These are phyloP conservation scores for Drosophila stalkeri DNA, from an alignment of 2,888 invertebrate species.

Conservation along the genomic window DNA sequence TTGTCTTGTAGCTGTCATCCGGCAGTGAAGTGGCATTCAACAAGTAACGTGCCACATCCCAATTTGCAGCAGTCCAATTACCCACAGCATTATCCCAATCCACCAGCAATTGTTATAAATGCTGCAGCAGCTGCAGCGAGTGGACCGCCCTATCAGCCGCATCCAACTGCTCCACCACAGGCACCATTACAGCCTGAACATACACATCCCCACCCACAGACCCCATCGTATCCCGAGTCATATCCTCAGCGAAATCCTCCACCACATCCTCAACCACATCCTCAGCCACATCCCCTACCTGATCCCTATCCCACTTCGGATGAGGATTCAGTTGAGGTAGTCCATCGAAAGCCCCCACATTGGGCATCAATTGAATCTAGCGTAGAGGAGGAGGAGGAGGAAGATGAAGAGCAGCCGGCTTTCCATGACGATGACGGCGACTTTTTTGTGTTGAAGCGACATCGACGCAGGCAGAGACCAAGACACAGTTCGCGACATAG, in stretches of 20 bases:
- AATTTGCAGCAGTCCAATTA: conserved; percentile 30
- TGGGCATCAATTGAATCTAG: conserved; percentile 21
- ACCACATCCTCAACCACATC: background rate
- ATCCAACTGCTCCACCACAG: conserved; percentile 22
- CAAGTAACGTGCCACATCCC: conserved; percentile 22
- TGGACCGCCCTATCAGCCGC: conserved; percentile 41
- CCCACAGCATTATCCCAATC: conserved; percentile 31
- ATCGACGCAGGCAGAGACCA: conserved; percentile 48
- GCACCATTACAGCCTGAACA: background rate
- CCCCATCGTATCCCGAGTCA: background rate
- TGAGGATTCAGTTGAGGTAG: conserved; percentile 41
- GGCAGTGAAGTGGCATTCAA: conserved; percentile 49
- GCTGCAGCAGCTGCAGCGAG: conserved; percentile 80
- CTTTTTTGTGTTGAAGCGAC: conserved; percentile 78
- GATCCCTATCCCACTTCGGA: conserved; percentile 19
- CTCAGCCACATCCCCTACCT: background rate
- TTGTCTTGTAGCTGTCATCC: conserved; percentile 61
- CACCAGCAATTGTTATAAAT: conserved; percentile 79
- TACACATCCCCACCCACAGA: conserved; percentile 7
- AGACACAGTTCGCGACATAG: conserved; percentile 6
- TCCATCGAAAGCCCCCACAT: conserved; percentile 38
- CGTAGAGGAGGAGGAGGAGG: conserved; percentile 35
- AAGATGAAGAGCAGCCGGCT: conserved; percentile 35
- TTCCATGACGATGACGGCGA: conserved; percentile 59
- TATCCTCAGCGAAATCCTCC: background rate